Conservation (phyloP, 2,113 vertebrate species). For the Menidia beryllina region DNA sequence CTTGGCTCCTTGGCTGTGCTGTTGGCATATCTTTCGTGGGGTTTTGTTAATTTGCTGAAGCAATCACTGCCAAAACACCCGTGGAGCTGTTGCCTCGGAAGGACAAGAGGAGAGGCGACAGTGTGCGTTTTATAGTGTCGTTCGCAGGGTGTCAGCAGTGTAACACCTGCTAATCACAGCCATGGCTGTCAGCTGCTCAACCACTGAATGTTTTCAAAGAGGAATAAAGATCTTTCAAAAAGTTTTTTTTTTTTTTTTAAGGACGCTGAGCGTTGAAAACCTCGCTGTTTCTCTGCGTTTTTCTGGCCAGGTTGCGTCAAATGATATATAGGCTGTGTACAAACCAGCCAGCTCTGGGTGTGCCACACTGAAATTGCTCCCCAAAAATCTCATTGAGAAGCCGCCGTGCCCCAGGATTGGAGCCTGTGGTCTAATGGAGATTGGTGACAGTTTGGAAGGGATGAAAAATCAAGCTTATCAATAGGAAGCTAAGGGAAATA, state of each 20-base stretch:
- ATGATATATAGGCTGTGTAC: slow-evolving; percentile 58
- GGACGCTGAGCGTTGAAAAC: not conserved
- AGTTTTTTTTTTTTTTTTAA: slow-evolving; percentile 24
- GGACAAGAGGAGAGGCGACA: slow-evolving; percentile 63
- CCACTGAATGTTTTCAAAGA: not conserved
- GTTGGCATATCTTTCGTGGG: slow-evolving; percentile 45
- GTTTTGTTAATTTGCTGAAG: slow-evolving; percentile 76
- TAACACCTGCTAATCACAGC: slow-evolving; percentile 52
- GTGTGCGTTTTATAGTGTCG: slow-evolving; percentile 43
- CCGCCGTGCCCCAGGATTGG: slow-evolving; percentile 53
- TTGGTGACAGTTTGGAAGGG: slow-evolving; percentile 50
- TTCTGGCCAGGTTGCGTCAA: slow-evolving; percentile 8
- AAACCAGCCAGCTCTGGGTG: slow-evolving; percentile 26
- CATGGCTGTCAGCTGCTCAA: slow-evolving; percentile 41
- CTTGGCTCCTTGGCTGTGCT: slow-evolving; percentile 40
- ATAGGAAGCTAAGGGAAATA: slow-evolving; percentile 29
- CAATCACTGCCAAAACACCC: slow-evolving; percentile 66
- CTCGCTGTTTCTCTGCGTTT: slow-evolving; percentile 25
- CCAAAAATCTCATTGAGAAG: slow-evolving; percentile 65
- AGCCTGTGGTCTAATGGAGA: slow-evolving; percentile 58
- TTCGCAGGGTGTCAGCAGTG: slow-evolving; percentile 49
- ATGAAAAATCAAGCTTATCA: slow-evolving; percentile 60
- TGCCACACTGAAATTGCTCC: slow-evolving; percentile 63
- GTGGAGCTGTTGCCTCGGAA: slow-evolving; percentile 74
- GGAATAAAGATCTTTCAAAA: slow-evolving; percentile 18